Base-by-base conservation (phyloP, 2,888 invertebrate species). In the Melangyna quadrimaculata region DNA sequence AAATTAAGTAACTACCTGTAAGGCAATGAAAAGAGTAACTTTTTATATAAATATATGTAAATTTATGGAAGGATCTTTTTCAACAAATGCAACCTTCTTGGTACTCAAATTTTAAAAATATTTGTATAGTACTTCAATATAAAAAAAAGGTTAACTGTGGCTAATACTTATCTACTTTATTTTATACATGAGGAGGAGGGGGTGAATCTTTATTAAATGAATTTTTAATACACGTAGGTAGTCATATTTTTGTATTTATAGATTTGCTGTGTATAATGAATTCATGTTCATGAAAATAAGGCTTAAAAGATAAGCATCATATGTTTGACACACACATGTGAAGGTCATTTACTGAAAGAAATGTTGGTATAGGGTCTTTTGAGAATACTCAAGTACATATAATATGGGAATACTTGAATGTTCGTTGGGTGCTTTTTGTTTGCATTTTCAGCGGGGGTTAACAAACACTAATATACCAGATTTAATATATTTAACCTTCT, bases 261-360 rank as follows among this genome's bases (percentile, higher is more conserved):
- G 5, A 22, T 12, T 48, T 22, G 6, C 6, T 9, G 29, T 7
- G 10, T 48, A 22, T 32, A 6, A 51, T 77, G n/a, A 51, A 59
- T n/a, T n/a, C n/a, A n/a, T 51, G 27, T 51, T 53, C 27, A 43
- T 35, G 71, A 35, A 65, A 51, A 32, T 70, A 65, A 57, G 29
- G 24, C 61, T 55, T 61, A 40, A 40, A 48, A n/a, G n/a, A n/a
- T n/a, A 29, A 65, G 24, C 27, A 32, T 32, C 57, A 40, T 51
- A 70, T 71, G 69, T 45, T 48, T 24, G 48, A 40, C 75, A 55
- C 37, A 32, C 48, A 57, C 71, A 57, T 17, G 45, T 32, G 73
- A 61, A 79, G 67, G 71, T 72, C 78, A 65, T 78, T 55, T 78
- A 57, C 40, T 72, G 19, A 45, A 61, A 51, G 27, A 37, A 59